Percentiles rank a stretch among this genome's conserved stretches.
Conservation (phyloP, 2,113 vertebrate species). For the Pelusios castaneus region DNA sequence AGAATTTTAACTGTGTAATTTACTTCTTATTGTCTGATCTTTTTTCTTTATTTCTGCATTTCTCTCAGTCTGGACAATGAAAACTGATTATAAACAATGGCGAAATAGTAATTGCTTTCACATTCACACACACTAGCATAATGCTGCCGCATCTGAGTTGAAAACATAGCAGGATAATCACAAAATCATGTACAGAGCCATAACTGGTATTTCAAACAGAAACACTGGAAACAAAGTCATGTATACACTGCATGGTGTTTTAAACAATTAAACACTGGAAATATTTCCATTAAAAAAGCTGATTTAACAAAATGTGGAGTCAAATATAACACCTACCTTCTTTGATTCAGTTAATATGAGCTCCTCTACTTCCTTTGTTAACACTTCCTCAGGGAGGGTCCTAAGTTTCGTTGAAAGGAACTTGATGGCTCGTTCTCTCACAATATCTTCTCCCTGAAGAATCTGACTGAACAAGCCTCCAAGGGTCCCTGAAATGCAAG, state of each 20-base stretch:
- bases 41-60: neutral
- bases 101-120: neutral
- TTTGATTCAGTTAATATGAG: conserved; percentile 92
- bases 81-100: neutral
- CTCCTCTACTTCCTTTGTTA: conserved; percentile 97
- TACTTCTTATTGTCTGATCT: neutral
- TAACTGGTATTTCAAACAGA: neutral
- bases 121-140: neutral
- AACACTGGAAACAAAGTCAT: neutral
- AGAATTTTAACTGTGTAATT: accelerated
- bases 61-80: neutral
- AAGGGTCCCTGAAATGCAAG: conserved; percentile 85
- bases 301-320: neutral
- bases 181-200: accelerated
- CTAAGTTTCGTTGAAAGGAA: conserved; percentile 94
- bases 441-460: conserved; percentile 97
- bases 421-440: conserved; percentile 95
- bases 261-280: neutral
- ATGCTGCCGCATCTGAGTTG: neutral
- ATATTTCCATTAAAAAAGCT: neutral
- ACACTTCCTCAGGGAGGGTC: conserved; percentile 90
- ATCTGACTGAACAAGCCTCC: conserved; percentile 98
- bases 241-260: neutral
- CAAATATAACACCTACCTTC: conserved; percentile 80
- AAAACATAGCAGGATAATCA: accelerated